phyloP scores from a whole-genome alignment of 2,888 invertebrate species.

The Oasisia sp. region DNA sequence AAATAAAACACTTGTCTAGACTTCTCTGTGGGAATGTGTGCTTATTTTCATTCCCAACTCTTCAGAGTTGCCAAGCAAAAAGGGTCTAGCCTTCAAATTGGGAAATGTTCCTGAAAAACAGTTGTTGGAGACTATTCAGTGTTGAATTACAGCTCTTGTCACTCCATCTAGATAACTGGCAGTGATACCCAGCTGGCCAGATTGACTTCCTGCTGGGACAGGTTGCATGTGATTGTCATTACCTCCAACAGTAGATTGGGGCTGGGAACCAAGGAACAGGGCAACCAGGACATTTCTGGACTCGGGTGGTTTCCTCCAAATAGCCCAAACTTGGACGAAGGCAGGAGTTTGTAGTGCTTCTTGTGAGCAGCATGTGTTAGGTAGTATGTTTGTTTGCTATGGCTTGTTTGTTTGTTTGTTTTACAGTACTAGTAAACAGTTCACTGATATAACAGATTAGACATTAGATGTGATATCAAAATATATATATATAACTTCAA shows the following conservation, averaged over 20 bases:
- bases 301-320: too few species aligned
- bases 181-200: background rate
- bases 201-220: background rate
- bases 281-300: background rate
- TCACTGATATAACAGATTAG: too few species aligned
- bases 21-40: background rate
- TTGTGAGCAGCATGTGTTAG: too few species aligned
- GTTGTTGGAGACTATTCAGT: background rate
- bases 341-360: too few species aligned
- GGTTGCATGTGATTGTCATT: background rate
- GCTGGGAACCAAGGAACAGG: background rate
- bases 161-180: background rate
- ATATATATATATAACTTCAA: too few species aligned
- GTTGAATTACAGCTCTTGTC: background rate
- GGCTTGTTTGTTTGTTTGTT: too few species aligned
- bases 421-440: too few species aligned
- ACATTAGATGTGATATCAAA: too few species aligned
- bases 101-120: slow-evolving; percentile 1
- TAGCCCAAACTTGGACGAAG: too few species aligned
- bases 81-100: background rate
- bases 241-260: background rate
- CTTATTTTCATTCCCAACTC: background rate
- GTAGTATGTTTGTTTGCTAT: too few species aligned
- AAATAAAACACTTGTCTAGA: background rate
- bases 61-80: background rate